Conservation (phyloP, 2,113 vertebrate species). For the Xenopus laevis region DNA sequence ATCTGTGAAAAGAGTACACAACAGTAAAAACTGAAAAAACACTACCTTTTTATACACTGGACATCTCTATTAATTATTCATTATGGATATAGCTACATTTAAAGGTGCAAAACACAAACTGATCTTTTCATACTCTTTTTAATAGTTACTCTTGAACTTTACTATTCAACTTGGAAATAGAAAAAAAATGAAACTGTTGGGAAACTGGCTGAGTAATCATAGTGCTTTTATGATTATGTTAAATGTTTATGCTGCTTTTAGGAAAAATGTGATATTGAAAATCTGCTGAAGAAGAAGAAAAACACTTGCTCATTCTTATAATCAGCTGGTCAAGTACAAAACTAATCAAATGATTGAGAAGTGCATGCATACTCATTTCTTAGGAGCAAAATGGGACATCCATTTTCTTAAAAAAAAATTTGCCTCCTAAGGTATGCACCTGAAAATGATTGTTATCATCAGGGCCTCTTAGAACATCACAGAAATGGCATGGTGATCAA, state of each 20-base stretch:
- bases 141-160: not conserved
- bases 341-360: slow-evolving; percentile 40
- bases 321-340: slow-evolving; percentile 32
- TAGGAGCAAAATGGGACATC: slow-evolving; percentile 25
- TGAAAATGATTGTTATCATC: slow-evolving; percentile 21
- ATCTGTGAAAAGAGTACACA: slow-evolving; percentile 11
- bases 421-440: slow-evolving; percentile 8
- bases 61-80: not conserved
- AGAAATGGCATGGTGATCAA: slow-evolving; percentile 29
- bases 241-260: slow-evolving; percentile 10
- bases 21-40: not conserved
- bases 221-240: not conserved
- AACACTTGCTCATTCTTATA: slow-evolving; percentile 23
- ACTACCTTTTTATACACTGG: not conserved
- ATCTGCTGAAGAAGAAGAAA: slow-evolving; percentile 18
- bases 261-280: not conserved
- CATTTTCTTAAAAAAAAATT: slow-evolving; percentile 36
- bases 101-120: not conserved
- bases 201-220: too few species aligned
- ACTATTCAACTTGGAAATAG: not conserved
- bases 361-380: slow-evolving; percentile 13
- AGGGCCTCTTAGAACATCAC: slow-evolving; percentile 24
- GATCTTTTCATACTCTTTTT: not conserved
- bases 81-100: not conserved
- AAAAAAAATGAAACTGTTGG: not conserved